These are phyloP conservation scores for Platygyra sinensis DNA, from an alignment of 64 coral and sea anemone species.

Conservation along the genomic window DNA sequence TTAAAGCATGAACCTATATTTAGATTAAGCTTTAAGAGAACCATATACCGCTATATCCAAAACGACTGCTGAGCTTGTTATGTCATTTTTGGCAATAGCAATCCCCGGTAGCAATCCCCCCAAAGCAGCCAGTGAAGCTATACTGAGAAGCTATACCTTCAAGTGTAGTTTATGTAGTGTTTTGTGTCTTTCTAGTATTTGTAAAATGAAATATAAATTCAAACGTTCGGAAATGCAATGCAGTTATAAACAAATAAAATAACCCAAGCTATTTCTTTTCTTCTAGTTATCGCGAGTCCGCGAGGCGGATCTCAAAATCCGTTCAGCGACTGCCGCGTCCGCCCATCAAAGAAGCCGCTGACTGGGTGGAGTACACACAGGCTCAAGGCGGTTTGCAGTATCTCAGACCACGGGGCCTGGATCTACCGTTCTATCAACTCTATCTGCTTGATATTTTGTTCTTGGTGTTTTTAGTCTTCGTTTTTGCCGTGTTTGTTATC, in stretches of 20 bases:
- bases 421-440: constrained; percentile 47
- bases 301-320: neutral
- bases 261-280: neutral
- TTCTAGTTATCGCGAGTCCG: constrained; percentile 15
- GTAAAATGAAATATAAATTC: too few relatives aligned
- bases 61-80: too few relatives aligned
- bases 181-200: too few relatives aligned
- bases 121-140: too few relatives aligned
- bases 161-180: too few relatives aligned
- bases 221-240: too few relatives aligned
- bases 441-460: constrained; percentile 37
- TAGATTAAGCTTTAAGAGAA: too few relatives aligned
- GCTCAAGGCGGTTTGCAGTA: constrained; percentile 7
- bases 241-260: neutral
- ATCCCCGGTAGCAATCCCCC: too few relatives aligned
- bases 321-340: neutral
- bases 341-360: constrained; percentile 45
- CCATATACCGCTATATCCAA: too few relatives aligned
- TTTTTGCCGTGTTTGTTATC: neutral
- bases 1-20: too few relatives aligned
- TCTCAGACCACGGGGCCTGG: constrained; percentile 24
- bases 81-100: too few relatives aligned
- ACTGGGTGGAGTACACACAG: constrained; percentile 34
- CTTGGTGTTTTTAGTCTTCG: neutral
- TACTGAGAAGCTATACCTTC: too few relatives aligned